A percentile compares a stretch with the other conserved stretches of the same genome.
Conservation (phyloP, 2,888 invertebrate species). For the Cryptocephalus primarius region DNA sequence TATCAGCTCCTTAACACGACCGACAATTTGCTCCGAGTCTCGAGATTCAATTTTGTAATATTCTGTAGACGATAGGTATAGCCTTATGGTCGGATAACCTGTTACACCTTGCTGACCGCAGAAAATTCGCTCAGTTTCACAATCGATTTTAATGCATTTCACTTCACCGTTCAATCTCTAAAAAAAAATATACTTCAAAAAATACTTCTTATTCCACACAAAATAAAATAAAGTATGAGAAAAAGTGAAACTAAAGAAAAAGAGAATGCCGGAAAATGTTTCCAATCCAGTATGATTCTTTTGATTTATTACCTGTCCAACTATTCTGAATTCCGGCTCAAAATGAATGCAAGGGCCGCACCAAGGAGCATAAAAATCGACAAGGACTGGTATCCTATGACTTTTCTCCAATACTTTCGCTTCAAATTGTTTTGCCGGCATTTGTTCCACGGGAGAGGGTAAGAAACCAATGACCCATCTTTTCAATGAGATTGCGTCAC, state of each 20-base stretch:
- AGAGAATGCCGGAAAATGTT: too few species aligned
- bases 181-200: slow-evolving; percentile 11
- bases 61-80: slow-evolving; percentile 35
- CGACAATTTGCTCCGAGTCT: slow-evolving; percentile 14
- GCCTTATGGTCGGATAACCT: slow-evolving; percentile 49
- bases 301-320: slow-evolving; percentile 33
- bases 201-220: background rate
- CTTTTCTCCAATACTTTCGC: slow-evolving; percentile 40
- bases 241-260: too few species aligned
- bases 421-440: slow-evolving; percentile 37
- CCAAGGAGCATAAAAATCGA: slow-evolving; percentile 63
- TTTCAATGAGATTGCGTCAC: slow-evolving; percentile 50
- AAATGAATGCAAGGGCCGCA: slow-evolving; percentile 52
- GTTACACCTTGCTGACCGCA: slow-evolving; percentile 44
- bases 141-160: slow-evolving; percentile 53
- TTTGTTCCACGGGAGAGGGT: slow-evolving; percentile 44
- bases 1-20: slow-evolving; percentile 14
- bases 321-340: slow-evolving; percentile 55
- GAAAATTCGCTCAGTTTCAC: slow-evolving; percentile 43
- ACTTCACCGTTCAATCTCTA: slow-evolving; percentile 44
- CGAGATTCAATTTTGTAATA: slow-evolving; percentile 23
- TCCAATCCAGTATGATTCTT: too few species aligned
- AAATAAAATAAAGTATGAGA: too few species aligned
- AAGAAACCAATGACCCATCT: slow-evolving; percentile 53
- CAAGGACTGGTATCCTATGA: slow-evolving; percentile 40